These are phyloP conservation scores for Deroplatys truncata DNA, from an alignment of 2,888 invertebrate species.

Conservation along the genomic window DNA sequence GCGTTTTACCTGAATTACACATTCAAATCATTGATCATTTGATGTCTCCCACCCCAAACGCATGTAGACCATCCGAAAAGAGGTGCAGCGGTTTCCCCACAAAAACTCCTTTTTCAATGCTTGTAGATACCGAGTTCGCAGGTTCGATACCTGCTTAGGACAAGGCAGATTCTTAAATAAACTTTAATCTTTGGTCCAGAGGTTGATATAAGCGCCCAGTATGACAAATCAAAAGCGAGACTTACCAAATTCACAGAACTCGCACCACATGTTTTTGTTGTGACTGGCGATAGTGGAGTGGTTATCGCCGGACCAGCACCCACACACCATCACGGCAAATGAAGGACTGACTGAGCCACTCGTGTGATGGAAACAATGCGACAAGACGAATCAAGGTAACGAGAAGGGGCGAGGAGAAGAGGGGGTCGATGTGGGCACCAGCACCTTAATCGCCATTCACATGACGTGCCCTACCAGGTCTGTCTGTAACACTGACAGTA, in stretches of 20 bases:
- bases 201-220: too few relatives aligned
- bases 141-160: too few relatives aligned
- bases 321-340: conserved; percentile 1
- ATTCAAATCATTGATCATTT: too few relatives aligned
- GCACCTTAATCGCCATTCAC: neutral
- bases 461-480: neutral
- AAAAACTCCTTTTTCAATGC: too few relatives aligned
- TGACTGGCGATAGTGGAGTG: neutral
- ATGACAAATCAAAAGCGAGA: neutral
- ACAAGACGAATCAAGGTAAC: neutral
- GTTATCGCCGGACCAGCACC: neutral
- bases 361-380: neutral
- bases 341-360: neutral
- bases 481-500: neutral
- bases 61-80: too few relatives aligned
- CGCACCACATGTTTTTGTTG: neutral
- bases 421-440: neutral
- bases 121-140: too few relatives aligned
- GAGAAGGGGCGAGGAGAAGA: neutral
- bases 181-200: too few relatives aligned
- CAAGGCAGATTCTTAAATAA: too few relatives aligned
- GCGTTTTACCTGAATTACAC: too few relatives aligned
- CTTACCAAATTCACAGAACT: conserved; percentile 14
- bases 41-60: too few relatives aligned
- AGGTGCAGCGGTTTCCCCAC: too few relatives aligned